Evolutionary conservation across 2,113 vertebrate genomes (phyloP).

Genomic region (Thermophis baileyi): DNA sequence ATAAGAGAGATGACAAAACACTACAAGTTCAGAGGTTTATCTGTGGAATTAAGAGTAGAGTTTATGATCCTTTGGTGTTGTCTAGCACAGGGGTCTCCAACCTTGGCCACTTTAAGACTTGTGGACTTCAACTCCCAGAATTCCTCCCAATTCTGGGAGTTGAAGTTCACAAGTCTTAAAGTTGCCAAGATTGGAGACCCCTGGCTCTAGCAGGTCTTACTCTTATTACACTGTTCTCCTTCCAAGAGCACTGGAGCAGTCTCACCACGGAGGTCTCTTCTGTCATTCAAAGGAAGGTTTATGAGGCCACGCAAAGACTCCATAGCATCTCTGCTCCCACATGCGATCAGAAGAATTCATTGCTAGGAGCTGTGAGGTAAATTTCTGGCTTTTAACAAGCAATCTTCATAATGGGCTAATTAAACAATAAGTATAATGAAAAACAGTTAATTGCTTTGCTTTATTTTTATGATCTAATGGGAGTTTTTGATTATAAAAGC

Average conservation of each 20-base stretch:
- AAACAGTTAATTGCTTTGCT: slow-evolving; percentile 48
- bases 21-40: too few species aligned
- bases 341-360: slow-evolving; percentile 22
- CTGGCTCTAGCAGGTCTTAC: background rate
- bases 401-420: slow-evolving; percentile 50
- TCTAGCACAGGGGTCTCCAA: background rate
- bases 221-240: background rate
- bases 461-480: slow-evolving; percentile 42
- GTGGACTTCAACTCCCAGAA: too few species aligned
- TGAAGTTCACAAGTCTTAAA: too few species aligned
- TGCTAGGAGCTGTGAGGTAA: background rate
- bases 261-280: accelerated
- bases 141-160: too few species aligned
- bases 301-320: background rate
- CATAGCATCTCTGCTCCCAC: background rate
- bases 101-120: too few species aligned
- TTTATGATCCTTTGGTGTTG: slow-evolving; percentile 3
- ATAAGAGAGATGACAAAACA: background rate
- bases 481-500: slow-evolving; percentile 38
- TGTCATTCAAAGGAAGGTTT: accelerated
- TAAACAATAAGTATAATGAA: slow-evolving; percentile 50
- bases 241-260: background rate
- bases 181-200: too few species aligned
- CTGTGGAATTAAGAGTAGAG: background rate
- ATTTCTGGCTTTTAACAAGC: slow-evolving; percentile 41